Conservation (phyloP, 2,113 vertebrate species). For the Chroicocephalus ridibundus region DNA sequence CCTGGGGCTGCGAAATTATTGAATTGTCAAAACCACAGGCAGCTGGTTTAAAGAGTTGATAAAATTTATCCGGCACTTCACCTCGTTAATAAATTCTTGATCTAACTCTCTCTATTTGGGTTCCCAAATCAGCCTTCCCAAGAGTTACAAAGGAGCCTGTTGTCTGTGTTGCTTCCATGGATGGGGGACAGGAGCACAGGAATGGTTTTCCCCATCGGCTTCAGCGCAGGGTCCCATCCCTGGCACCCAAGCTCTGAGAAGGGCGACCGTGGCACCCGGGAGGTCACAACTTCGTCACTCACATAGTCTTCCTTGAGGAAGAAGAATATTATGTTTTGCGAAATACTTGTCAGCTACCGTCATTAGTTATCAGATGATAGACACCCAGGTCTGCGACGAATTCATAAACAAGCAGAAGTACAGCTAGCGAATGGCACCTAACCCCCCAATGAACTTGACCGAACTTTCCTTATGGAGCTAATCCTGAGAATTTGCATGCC, state of each 20-base stretch:
- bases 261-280: not conserved
- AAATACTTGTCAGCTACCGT: not conserved
- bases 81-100: slow-evolving; percentile 5
- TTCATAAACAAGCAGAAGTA: not conserved
- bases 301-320: not conserved
- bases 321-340: not conserved
- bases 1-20: slow-evolving; percentile 46
- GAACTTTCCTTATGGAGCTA: not conserved
- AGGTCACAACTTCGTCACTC: not conserved
- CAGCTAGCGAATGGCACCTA: not conserved
- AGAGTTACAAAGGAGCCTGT: not conserved
- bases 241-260: not conserved
- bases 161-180: not conserved
- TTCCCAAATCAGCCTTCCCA: not conserved
- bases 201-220: not conserved
- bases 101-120: not conserved
- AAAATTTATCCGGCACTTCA: slow-evolving; percentile 13
- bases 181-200: rapidly evolving
- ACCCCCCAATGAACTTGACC: not conserved
- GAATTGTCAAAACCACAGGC: slow-evolving; percentile 36
- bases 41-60: slow-evolving; percentile 19
- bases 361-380: not conserved
- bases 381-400: not conserved
- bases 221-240: rapidly evolving
- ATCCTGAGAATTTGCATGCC: not conserved